These are phyloP conservation scores for Prolemur simus DNA, from an alignment of 2,113 vertebrate species.

Conservation along the genomic window DNA sequence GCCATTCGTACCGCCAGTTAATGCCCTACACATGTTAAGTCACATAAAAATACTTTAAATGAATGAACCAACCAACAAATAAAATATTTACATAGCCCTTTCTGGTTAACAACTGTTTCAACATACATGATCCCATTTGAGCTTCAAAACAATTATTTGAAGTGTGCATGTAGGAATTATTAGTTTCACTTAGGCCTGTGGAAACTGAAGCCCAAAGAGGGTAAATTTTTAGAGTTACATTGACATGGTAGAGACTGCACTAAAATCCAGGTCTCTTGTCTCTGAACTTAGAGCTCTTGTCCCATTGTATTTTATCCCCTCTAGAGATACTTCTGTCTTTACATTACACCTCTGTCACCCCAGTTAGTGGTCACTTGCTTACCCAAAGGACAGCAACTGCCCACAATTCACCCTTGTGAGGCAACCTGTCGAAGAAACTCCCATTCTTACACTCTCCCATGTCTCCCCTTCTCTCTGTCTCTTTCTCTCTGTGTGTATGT, in stretches of 20 bases:
- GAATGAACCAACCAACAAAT: neutral
- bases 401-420: neutral
- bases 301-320: neutral
- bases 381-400: neutral
- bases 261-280: neutral
- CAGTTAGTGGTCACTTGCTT: neutral
- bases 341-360: neutral
- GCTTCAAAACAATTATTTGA: neutral
- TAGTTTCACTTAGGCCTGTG: neutral
- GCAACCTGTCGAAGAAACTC: neutral
- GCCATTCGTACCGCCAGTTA: neutral
- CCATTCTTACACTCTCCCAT: accelerated
- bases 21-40: neutral
- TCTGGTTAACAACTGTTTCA: neutral
- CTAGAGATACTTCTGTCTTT: neutral
- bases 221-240: neutral
- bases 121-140: neutral
- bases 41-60: neutral
- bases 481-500: neutral
- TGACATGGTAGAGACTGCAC: neutral
- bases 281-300: neutral
- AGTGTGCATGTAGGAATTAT: neutral
- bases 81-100: neutral
- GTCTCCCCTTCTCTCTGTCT: neutral
- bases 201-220: neutral